A percentile compares a stretch with the other conserved stretches of the same genome.
phyloP scores from a whole-genome alignment of 2,797 vertebrate genomes.

The Psittacula echo region DNA sequence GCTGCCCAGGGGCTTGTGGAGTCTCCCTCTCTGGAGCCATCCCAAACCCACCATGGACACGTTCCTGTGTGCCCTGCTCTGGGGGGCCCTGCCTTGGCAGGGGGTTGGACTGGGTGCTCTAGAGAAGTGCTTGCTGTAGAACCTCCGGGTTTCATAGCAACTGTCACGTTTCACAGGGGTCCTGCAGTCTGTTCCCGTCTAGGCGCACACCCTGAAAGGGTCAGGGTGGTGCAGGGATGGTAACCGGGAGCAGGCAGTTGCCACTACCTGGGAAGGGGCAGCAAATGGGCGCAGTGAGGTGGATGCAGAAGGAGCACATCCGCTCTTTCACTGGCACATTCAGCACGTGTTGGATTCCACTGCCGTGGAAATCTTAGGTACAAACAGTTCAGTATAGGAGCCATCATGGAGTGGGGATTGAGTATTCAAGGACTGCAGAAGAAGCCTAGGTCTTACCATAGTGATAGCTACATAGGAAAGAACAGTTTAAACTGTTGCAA shows the following conservation, averaged over 20 bases:
- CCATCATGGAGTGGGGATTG: neutral
- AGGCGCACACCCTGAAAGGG: neutral
- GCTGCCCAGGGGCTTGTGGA: neutral
- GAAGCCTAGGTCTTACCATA: fast-evolving
- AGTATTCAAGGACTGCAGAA: neutral
- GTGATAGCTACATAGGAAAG: neutral
- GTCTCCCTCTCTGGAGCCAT: neutral
- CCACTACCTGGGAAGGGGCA: neutral
- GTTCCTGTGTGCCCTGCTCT: neutral
- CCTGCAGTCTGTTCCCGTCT: fast-evolving
- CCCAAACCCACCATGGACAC: neutral
- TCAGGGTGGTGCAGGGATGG: fast-evolving
- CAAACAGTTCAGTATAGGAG: neutral
- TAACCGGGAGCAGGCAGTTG: neutral
- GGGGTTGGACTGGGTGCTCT: neutral
- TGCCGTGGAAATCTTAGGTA: neutral
- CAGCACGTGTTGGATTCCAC: fast-evolving
- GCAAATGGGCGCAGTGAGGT: neutral
- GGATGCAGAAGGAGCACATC: neutral
- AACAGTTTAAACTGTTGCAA: neutral
- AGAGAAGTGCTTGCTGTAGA: neutral
- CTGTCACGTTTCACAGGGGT: fast-evolving
- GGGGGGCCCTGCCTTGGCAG: neutral
- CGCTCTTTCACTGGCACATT: neutral
- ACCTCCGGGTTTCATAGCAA: fast-evolving